Conservation (phyloP, 2,888 invertebrate genomes). For the Epinotia demarniana region DNA sequence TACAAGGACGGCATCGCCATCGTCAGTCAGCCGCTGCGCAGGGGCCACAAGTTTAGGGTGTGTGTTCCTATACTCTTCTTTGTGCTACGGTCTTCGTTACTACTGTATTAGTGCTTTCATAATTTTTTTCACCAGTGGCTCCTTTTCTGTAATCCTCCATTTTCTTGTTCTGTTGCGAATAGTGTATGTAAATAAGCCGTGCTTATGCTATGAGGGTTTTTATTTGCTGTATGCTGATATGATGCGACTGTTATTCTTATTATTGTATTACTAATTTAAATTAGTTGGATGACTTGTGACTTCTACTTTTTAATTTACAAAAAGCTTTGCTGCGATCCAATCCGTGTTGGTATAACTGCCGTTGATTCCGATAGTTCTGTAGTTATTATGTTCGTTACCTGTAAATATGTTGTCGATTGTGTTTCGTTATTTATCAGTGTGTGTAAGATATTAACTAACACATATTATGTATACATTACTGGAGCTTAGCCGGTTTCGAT, state of each 20-base stretch:
- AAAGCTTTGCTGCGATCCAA: no score
- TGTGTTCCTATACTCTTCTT: constrained; percentile 49
- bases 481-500: background rate
- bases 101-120: background rate
- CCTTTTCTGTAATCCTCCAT: no score
- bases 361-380: no score
- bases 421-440: background rate
- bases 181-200: background rate
- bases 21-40: constrained; percentile 86
- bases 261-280: background rate
- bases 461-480: background rate
- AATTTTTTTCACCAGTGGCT: background rate
- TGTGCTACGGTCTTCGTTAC: background rate
- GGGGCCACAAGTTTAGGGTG: constrained; percentile 89
- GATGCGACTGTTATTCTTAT: background rate
- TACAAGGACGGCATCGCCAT: constrained; percentile 93
- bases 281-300: background rate
- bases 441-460: background rate
- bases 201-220: background rate
- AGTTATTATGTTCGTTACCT: no score
- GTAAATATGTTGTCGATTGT: no score
- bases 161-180: background rate
- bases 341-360: no score
- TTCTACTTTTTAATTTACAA: background rate
- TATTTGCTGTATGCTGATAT: background rate